phyloP scores from a whole-genome alignment of 2,888 invertebrate species.

The Caenorhabditis uteleia region DNA sequence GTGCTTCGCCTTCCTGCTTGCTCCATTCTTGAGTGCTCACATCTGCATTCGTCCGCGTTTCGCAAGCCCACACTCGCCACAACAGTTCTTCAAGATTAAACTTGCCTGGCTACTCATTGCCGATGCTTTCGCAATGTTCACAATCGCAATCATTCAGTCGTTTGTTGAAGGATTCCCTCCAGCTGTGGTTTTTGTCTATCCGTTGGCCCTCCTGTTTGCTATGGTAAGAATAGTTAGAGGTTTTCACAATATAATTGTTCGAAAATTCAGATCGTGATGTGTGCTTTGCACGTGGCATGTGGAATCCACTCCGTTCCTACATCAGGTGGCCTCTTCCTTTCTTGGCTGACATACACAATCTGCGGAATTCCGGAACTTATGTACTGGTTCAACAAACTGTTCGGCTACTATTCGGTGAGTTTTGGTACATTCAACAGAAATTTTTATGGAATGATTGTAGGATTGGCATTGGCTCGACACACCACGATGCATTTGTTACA shows the following conservation, averaged over 20 bases:
- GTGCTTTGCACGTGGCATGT: slow-evolving; percentile 79
- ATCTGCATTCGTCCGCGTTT: too few species aligned
- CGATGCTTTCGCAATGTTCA: slow-evolving; percentile 57
- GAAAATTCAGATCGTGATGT: slow-evolving; percentile 52
- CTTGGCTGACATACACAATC: slow-evolving; percentile 83
- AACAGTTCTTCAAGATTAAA: too few species aligned
- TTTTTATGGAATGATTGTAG: too few species aligned
- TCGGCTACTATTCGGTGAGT: too few species aligned
- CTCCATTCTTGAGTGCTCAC: too few species aligned
- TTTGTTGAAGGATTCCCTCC: slow-evolving; percentile 45
- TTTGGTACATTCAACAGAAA: too few species aligned
- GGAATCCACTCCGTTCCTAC: slow-evolving; percentile 82
- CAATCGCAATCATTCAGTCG: slow-evolving; percentile 60
- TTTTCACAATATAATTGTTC: neutral
- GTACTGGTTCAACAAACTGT: slow-evolving; percentile 54
- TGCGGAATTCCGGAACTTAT: slow-evolving; percentile 75
- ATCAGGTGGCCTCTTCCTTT: slow-evolving; percentile 87
- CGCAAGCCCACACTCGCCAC: too few species aligned
- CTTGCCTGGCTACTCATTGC: too few species aligned
- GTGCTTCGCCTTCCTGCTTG: too few species aligned
- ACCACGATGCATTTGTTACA: slow-evolving; percentile 41
- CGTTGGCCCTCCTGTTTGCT: slow-evolving; percentile 56
- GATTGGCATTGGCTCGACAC: slow-evolving; percentile 33
- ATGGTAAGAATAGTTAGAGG: slow-evolving; percentile 48
- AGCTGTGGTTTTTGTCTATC: slow-evolving; percentile 65